These are phyloP conservation scores for Lepidurus arcticus DNA, from an alignment of 1,140 invertebrate species.

Conservation along the genomic window DNA sequence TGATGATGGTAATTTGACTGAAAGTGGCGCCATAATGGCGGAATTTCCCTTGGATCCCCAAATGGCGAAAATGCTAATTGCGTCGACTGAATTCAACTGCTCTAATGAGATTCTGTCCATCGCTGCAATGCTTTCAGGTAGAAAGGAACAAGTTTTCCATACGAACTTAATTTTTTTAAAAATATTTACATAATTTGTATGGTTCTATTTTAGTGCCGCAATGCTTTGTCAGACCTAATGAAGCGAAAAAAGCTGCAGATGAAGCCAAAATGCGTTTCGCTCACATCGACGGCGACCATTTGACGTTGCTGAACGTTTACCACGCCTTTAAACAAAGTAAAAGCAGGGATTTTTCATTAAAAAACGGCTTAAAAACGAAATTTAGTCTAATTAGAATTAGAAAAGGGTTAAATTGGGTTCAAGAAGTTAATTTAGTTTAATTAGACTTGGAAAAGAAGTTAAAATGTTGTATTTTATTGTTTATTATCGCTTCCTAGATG, in stretches of 20 bases:
- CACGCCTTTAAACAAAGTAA: slow-evolving; percentile 99
- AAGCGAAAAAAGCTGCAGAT: slow-evolving; percentile 97
- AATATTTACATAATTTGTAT: not conserved
- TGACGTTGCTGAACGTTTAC: slow-evolving; percentile 89
- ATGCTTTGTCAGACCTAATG: slow-evolving; percentile 98
- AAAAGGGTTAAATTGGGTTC: too few relatives aligned
- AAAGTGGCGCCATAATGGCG: slow-evolving; percentile 97
- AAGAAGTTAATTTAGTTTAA: not conserved
- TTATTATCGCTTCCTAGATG: slow-evolving; percentile 41
- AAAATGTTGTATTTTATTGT: not conserved
- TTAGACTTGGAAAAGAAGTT: not conserved
- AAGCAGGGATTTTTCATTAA: slow-evolving; percentile 45
- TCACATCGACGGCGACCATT: slow-evolving; percentile 98
- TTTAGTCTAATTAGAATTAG: not conserved
- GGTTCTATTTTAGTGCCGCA: slow-evolving; percentile 73
- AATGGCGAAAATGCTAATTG: slow-evolving; percentile 97
- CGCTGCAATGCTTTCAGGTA: slow-evolving; percentile 98
- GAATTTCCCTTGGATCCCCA: slow-evolving; percentile 99
- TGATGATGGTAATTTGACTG: slow-evolving; percentile 92
- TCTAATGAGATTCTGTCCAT: slow-evolving; percentile 99
- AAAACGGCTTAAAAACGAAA: not conserved
- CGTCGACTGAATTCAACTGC: slow-evolving; percentile 93
- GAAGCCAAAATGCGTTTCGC: slow-evolving; percentile 99
- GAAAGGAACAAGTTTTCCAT: too few relatives aligned
- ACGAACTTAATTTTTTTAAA: not conserved